Conservation (phyloP, 2,113 vertebrate species). For the Pantherophis guttatus region DNA sequence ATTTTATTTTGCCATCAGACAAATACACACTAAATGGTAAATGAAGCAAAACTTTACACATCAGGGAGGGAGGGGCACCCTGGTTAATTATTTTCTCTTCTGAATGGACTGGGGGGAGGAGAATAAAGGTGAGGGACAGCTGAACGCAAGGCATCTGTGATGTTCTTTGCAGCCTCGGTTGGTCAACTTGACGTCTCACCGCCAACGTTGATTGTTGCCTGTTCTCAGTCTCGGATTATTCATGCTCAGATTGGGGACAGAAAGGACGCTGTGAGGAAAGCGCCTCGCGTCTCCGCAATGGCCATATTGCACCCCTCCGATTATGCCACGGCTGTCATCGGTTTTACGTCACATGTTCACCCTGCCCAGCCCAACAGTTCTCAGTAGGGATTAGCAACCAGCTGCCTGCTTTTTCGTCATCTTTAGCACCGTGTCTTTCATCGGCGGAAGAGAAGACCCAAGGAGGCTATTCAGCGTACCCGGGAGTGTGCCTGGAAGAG, state of each 20-base stretch:
- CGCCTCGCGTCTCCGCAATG: neutral
- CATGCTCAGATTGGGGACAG: neutral
- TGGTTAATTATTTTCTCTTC: neutral
- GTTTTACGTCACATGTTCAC: neutral
- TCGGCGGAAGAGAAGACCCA: neutral
- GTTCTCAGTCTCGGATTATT: neutral
- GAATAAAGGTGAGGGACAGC: neutral
- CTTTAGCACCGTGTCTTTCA: neutral
- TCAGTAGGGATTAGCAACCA: neutral
- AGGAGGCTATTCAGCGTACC: neutral
- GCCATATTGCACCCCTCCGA: neutral
- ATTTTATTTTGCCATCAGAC: neutral
- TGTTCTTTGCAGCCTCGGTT: neutral
- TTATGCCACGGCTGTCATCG: neutral
- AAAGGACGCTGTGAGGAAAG: neutral
- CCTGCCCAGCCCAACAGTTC: neutral
- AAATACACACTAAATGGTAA: neutral
- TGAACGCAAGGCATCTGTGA: neutral
- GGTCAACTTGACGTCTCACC: neutral
- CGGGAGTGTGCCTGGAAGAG: neutral
- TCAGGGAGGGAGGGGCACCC: neutral
- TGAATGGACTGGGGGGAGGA: neutral
- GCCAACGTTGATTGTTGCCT: neutral
- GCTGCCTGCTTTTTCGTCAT: neutral
- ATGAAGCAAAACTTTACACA: neutral